Percentiles rank a stretch among this genome's conserved stretches.
phyloP scores from a whole-genome alignment of 2,888 invertebrate species.

The Aphodius granarius region DNA sequence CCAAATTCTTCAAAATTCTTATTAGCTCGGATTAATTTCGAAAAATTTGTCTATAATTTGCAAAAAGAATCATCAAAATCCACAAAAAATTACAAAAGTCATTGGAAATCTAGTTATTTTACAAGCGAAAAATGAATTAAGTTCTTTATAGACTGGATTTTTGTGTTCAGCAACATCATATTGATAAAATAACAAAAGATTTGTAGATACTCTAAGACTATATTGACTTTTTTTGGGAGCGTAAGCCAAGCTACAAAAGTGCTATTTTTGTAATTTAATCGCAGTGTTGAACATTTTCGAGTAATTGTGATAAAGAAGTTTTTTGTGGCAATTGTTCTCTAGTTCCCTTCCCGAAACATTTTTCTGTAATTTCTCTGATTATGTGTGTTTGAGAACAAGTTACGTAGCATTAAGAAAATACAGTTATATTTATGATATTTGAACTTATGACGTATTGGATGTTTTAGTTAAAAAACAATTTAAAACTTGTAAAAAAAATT shows the following conservation, averaged over 20 bases:
- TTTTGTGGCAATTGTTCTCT: slow-evolving; percentile 35
- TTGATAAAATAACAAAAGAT: neutral
- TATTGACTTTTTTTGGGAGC: neutral
- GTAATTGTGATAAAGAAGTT: slow-evolving; percentile 49
- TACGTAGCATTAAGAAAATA: slow-evolving; percentile 7
- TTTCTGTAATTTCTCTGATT: neutral
- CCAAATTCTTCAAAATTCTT: too few relatives aligned
- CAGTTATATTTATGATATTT: neutral
- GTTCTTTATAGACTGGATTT: too few relatives aligned
- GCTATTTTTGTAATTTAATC: slow-evolving; percentile 24
- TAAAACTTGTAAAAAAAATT: neutral
- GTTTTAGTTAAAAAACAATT: neutral
- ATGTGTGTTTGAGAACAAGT: slow-evolving; percentile 8
- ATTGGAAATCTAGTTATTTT: too few relatives aligned
- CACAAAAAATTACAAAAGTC: too few relatives aligned
- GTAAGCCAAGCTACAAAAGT: slow-evolving; percentile 8
- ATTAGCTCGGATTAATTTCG: too few relatives aligned
- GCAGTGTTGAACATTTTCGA: slow-evolving; percentile 43
- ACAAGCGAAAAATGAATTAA: neutral
- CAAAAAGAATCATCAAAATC: too few relatives aligned
- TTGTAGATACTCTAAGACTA: slow-evolving; percentile 14
- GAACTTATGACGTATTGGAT: neutral
- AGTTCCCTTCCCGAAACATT: slow-evolving; percentile 1
- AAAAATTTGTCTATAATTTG: too few relatives aligned
- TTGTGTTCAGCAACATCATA: neutral